These are phyloP conservation scores for Sylvia atricapilla DNA, from an alignment of 2,113 vertebrate species.

Conservation along the genomic window DNA sequence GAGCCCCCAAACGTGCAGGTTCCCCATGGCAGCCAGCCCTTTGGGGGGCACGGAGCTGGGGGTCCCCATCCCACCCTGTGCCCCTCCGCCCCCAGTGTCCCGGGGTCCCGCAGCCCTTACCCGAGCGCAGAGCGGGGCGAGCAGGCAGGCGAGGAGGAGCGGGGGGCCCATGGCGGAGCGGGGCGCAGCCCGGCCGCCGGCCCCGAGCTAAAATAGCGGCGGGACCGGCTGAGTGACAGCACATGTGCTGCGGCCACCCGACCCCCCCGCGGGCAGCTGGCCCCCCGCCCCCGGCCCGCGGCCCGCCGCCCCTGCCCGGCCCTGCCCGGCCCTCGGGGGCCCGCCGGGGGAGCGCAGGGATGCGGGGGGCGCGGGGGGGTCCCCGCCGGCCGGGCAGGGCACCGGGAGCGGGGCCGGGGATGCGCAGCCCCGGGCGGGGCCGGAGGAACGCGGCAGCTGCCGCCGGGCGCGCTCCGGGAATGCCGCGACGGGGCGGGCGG, in stretches of 20 bases:
- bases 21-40: background rate
- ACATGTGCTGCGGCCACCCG: conserved; percentile 62
- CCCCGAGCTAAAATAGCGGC: conserved; percentile 32
- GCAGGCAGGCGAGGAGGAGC: conserved; percentile 54
- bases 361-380: background rate
- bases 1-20: accelerated
- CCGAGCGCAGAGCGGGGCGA: conserved; percentile 55
- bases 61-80: background rate
- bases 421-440: background rate
- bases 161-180: conserved; percentile 38
- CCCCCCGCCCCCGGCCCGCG: background rate
- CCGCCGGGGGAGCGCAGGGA: background rate
- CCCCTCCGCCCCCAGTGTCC: background rate
- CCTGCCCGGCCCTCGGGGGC: background rate
- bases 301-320: background rate
- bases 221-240: conserved; percentile 76
- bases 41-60: background rate
- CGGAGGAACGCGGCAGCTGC: background rate
- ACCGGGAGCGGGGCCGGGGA: background rate
- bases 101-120: conserved; percentile 38
- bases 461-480: background rate
- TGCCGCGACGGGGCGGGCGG: background rate
- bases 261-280: conserved; percentile 59
- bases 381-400: background rate
- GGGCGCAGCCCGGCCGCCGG: background rate